A percentile compares a stretch with the other conserved stretches of the same genome.
Conservation (phyloP, 2,113 vertebrate species). For the Cebidichthys violaceus region DNA sequence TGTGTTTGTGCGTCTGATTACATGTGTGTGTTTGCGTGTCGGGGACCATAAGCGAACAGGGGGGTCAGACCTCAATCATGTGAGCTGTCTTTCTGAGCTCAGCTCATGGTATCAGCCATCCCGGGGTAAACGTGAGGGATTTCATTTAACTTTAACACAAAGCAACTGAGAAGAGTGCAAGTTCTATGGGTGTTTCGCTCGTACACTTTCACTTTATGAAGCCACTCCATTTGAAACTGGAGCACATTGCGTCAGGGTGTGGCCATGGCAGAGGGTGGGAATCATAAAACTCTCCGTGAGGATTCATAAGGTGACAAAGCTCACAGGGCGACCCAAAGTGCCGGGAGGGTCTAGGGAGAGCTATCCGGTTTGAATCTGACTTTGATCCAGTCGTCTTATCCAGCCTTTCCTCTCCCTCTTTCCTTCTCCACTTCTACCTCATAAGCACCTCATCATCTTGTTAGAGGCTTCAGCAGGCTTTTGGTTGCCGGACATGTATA, state of each 20-base stretch:
- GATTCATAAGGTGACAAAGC: conserved; percentile 68
- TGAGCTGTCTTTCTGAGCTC: conserved; percentile 19
- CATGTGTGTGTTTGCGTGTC: conserved; percentile 22
- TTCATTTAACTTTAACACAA: conserved; percentile 15
- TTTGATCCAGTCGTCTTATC: conserved; percentile 60
- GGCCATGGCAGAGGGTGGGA: conserved; percentile 29
- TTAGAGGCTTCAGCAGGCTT: conserved; percentile 51
- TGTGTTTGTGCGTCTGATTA: conserved; percentile 10
- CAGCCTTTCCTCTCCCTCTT: conserved; percentile 52
- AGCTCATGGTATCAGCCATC: conserved; percentile 10
- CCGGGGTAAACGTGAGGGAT: conserved; percentile 18
- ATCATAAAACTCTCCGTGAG: conserved; percentile 50
- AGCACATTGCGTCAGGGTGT: conserved; percentile 17
- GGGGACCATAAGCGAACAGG: background rate
- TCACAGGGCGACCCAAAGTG: conserved; percentile 57
- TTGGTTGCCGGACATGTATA: conserved; percentile 40
- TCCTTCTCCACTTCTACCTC: conserved; percentile 59
- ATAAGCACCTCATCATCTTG: conserved; percentile 73
- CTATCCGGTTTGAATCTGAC: conserved; percentile 52
- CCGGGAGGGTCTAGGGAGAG: conserved; percentile 44
- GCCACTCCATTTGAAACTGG: conserved; percentile 26
- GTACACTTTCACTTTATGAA: conserved; percentile 16
- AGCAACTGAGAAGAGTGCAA: background rate
- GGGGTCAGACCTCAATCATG: conserved; percentile 27
- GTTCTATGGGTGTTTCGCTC: conserved; percentile 15